Evolutionary conservation across 2,113 vertebrate species (phyloP).

Genomic region (Neogale vison): DNA sequence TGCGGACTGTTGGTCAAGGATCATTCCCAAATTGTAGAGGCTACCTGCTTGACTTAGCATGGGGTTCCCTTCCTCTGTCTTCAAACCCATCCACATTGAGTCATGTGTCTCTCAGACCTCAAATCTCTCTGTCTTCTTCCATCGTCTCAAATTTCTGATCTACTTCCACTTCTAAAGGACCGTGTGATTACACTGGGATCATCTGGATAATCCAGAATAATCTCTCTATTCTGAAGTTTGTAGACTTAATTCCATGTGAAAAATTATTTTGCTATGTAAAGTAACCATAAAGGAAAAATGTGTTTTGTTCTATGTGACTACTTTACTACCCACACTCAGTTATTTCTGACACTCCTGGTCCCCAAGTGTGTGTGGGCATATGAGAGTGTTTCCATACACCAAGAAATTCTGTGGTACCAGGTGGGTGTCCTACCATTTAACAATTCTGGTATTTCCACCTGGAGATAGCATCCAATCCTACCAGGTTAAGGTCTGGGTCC

Average conservation of each 20-base stretch:
- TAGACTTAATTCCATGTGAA: not conserved
- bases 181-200: not conserved
- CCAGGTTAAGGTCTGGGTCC: not conserved
- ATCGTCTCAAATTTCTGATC: not conserved
- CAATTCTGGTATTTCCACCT: not conserved
- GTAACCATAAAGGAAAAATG: not conserved
- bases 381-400: not conserved
- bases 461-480: not conserved
- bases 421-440: not conserved
- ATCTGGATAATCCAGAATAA: not conserved
- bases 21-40: not conserved
- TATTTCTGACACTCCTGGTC: not conserved
- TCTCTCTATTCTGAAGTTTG: not conserved
- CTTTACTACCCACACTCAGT: not conserved
- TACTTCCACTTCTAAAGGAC: not conserved
- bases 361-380: not conserved
- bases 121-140: not conserved
- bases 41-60: not conserved
- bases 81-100: not conserved
- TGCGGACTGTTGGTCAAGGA: not conserved
- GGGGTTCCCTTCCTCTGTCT: not conserved
- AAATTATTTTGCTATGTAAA: not conserved
- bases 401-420: not conserved
- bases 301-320: not conserved
- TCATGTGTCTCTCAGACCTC: not conserved